Base-by-base conservation (phyloP, 2,888 invertebrate genomes). In the Phengaris arion region DNA sequence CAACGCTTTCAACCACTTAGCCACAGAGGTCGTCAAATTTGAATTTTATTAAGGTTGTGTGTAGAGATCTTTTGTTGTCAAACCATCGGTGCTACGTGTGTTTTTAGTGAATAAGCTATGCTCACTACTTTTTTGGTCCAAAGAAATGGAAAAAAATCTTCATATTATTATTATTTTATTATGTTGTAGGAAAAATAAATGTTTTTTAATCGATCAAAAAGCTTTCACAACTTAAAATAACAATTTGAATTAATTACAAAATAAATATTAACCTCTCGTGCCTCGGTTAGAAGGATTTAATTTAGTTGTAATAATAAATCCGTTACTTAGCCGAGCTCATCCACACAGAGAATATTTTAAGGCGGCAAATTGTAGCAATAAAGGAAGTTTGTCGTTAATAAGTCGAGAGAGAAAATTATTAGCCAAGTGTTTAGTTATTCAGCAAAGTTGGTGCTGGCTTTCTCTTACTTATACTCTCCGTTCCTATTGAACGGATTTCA, bases 341-440 rank as follows among this genome's bases (percentile, higher is more conserved):
- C 85, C 85, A 85, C 88, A 88, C 85, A 91, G 83, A 79, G 92
- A 92, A 92, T 92, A 91, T 91, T 91, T 90, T 86, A 91, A 81
- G 81, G 79, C 80, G 81, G 81, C 84, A 88, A 89, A 91, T 91
- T 88, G 84, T 86, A 81, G 77, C 83, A 86, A 87, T 87, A 84
- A 87, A 84, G 85, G 84, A 88, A 91, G 89, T 91, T 91, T 85
- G 80, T 81, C 79, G 80, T 81, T 80, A 81, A 81, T 83, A 81
- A 84, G 83, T 84, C 80, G 79, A 77, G 80, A 75, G 78, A 75
- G 78, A 81, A 86, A 72, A 88, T 88, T 89, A 90, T 89, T 91
- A 84, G 77, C 81, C 69, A 89, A 89, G 85, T 86, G 80, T 82
- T 88, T 83, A 85, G 82, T 81, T 83, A 87, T 87, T 86, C 85